phyloP scores from a whole-genome alignment of 1,140 invertebrate species.

The Saccostrea glomerata region DNA sequence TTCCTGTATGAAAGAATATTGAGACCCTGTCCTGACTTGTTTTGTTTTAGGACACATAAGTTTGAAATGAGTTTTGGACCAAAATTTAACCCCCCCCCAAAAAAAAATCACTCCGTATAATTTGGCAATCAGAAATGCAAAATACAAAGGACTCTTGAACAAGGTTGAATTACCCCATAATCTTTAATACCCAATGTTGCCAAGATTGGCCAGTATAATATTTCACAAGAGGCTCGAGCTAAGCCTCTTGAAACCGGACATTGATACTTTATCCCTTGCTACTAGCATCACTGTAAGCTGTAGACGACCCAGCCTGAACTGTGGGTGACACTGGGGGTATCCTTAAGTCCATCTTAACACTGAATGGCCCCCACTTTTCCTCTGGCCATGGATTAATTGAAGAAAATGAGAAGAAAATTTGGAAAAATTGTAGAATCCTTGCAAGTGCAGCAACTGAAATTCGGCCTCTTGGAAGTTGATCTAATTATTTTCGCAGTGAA shows the following conservation, averaged over 20 bases:
- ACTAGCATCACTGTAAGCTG: slow-evolving; percentile 16
- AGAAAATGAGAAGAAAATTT: slow-evolving; percentile 26
- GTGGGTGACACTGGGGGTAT: neutral
- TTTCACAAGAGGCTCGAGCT: slow-evolving; percentile 33
- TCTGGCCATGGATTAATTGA: slow-evolving; percentile 31
- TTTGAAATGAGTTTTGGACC: too few relatives aligned
- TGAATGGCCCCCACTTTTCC: neutral
- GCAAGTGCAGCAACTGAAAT: slow-evolving; percentile 10
- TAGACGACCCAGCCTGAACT: slow-evolving; percentile 17
- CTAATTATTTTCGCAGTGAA: slow-evolving; percentile 33
- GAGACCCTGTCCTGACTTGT: too few relatives aligned
- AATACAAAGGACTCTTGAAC: neutral
- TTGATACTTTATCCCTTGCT: slow-evolving; percentile 6
- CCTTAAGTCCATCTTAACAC: slow-evolving; percentile 15
- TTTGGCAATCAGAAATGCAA: neutral
- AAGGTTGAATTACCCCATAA: neutral
- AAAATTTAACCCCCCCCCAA: too few relatives aligned
- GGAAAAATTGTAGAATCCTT: slow-evolving; percentile 10
- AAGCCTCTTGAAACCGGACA: slow-evolving; percentile 29
- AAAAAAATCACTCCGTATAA: too few relatives aligned
- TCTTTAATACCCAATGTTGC: slow-evolving; percentile 30
- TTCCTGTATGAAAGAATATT: too few relatives aligned
- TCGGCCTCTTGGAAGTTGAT: slow-evolving; percentile 25
- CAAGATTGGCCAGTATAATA: slow-evolving; percentile 36
- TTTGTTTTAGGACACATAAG: too few relatives aligned